Evolutionary conservation across 1,140 invertebrate species (phyloP).

Genomic region (Callitettix versicolor): DNA sequence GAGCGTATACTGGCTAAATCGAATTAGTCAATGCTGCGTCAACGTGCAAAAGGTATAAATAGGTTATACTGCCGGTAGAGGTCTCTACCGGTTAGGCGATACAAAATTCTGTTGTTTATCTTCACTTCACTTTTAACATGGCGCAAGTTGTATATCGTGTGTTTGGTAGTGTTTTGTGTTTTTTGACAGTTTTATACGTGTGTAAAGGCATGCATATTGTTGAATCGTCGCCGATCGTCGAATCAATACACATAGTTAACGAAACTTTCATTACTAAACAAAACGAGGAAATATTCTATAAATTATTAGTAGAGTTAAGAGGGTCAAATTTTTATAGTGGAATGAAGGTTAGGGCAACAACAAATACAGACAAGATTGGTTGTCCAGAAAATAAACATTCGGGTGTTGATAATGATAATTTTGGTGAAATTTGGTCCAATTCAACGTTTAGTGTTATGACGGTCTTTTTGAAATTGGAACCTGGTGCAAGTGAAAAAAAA

Average conservation of each 20-base stretch:
- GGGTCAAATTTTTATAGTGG: constrained; percentile 11
- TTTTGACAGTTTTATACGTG: constrained; percentile 9
- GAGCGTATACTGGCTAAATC: too few species aligned
- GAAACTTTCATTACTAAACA: constrained; percentile 1
- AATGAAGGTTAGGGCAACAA: constrained; percentile 15
- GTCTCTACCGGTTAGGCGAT: too few species aligned
- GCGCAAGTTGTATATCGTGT: neutral
- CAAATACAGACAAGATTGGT: neutral
- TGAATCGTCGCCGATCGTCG: neutral
- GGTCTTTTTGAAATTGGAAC: neutral
- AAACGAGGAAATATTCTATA: constrained; percentile 4
- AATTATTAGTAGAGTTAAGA: constrained; percentile 4
- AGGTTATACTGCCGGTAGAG: too few species aligned
- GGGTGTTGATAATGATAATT: constrained; percentile 4
- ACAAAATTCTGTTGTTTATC: too few species aligned
- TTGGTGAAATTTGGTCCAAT: constrained; percentile 12
- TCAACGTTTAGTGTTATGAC: constrained; percentile 1
- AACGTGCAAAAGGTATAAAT: too few species aligned
- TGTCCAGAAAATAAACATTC: constrained; percentile 1
- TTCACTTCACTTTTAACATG: neutral
- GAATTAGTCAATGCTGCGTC: too few species aligned
- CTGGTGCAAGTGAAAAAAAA: neutral
- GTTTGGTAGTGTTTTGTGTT: neutral
- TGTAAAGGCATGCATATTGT: constrained; percentile 1
- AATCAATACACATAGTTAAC: constrained; percentile 11